These are phyloP conservation scores for Macrosoma leucophasiata DNA, from an alignment of 2,888 invertebrate species.

Conservation along the genomic window DNA sequence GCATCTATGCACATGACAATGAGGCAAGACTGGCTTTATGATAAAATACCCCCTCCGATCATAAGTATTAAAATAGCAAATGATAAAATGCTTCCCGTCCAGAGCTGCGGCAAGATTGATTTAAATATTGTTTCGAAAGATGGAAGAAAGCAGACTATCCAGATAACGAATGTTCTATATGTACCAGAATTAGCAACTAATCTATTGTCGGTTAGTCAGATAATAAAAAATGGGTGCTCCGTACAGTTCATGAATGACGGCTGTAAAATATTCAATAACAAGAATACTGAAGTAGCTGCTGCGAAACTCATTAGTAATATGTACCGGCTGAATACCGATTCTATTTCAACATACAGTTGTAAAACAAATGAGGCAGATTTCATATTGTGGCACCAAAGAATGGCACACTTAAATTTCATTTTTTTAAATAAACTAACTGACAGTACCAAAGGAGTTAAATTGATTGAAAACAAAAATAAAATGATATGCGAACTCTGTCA, in stretches of 20 bases:
- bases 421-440: slow-evolving; percentile 14
- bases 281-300: slow-evolving; percentile 5
- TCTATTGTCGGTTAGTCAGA: slow-evolving; percentile 26
- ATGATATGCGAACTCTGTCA: slow-evolving; percentile 19
- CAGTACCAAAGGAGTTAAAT: slow-evolving; percentile 12
- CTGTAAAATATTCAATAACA: slow-evolving; percentile 7
- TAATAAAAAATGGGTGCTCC: slow-evolving; percentile 22
- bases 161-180: slow-evolving; percentile 28
- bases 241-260: slow-evolving; percentile 21
- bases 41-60: slow-evolving; percentile 13
- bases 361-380: no score
- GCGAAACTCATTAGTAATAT: slow-evolving; percentile 9
- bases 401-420: slow-evolving; percentile 15
- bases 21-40: slow-evolving; percentile 12
- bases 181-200: slow-evolving; percentile 28
- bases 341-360: background rate
- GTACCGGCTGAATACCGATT: slow-evolving; percentile 6
- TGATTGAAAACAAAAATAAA: background rate
- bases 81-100: slow-evolving; percentile 20
- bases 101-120: slow-evolving; percentile 13
- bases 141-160: no score
- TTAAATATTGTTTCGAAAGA: slow-evolving; percentile 7
- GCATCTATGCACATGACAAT: slow-evolving; percentile 24
- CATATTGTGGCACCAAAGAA: slow-evolving; percentile 16
- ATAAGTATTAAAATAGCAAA: slow-evolving; percentile 23